Evolutionary conservation across 2,797 vertebrate genomes (phyloP).

Genomic region (Triplophysa yarkandensis): DNA sequence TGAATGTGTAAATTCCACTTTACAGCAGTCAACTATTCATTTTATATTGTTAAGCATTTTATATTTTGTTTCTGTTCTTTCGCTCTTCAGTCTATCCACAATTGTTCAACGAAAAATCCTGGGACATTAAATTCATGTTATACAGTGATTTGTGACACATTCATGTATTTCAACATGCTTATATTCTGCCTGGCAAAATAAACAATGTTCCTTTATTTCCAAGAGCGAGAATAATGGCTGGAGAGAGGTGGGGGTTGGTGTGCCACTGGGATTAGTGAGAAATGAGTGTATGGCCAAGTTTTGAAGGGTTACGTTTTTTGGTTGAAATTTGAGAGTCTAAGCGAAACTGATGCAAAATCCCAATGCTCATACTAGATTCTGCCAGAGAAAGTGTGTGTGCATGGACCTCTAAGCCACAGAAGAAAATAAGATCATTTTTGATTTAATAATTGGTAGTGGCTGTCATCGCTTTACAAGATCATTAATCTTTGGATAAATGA

Average conservation of each 20-base stretch:
- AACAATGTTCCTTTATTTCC: constrained; percentile 48
- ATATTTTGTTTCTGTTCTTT: background rate
- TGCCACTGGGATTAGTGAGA: constrained; percentile 12
- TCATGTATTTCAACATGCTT: constrained; percentile 49
- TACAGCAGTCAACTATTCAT: constrained; percentile 26
- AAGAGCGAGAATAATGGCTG: background rate
- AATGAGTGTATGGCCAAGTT: background rate
- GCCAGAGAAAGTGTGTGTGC: constrained; percentile 6
- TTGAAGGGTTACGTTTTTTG: background rate
- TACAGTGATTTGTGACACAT: no score
- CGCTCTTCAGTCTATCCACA: background rate
- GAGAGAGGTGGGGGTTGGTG: constrained; percentile 7
- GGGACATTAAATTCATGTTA: no score
- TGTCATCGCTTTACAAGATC: constrained; percentile 39
- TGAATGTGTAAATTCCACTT: constrained; percentile 55
- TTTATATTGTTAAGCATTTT: background rate
- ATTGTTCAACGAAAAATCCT: background rate
- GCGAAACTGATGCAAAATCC: background rate
- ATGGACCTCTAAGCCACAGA: no score
- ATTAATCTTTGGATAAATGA: constrained; percentile 48
- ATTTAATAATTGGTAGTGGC: constrained; percentile 33
- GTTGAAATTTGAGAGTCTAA: constrained; percentile 7
- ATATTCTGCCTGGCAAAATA: constrained; percentile 48
- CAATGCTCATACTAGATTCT: background rate
- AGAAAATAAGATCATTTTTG: no score